A percentile compares a stretch with the other conserved stretches of the same genome.
phyloP scores from a whole-genome alignment of 1,140 invertebrate genomes.

The Tetramorium alpestre region DNA sequence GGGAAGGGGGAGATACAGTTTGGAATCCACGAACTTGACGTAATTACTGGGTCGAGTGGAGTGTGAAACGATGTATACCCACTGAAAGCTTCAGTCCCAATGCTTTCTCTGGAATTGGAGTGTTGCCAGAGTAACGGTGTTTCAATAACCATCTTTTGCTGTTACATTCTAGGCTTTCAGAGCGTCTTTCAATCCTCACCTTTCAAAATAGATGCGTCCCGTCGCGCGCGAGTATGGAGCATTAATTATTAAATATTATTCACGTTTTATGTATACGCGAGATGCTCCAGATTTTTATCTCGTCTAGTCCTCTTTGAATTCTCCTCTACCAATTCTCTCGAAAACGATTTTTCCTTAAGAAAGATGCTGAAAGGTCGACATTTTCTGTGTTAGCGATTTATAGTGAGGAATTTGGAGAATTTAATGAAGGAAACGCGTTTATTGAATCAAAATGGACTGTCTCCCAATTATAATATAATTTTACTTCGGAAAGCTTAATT shows the following conservation, averaged over 20 bases:
- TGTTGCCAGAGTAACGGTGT: slow-evolving; percentile 45
- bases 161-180: slow-evolving; percentile 25
- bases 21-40: slow-evolving; percentile 38
- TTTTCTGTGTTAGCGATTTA: neutral
- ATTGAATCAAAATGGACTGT: neutral
- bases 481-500: neutral
- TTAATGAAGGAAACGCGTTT: neutral
- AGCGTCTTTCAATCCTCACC: slow-evolving; percentile 6
- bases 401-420: neutral
- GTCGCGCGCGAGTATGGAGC: neutral
- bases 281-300: neutral
- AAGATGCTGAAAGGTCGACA: neutral
- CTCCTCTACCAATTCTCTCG: neutral
- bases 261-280: neutral
- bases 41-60: slow-evolving; percentile 59
- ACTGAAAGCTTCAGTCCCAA: slow-evolving; percentile 47
- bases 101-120: slow-evolving; percentile 57
- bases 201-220: slow-evolving; percentile 16
- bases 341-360: neutral
- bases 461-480: neutral
- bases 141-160: slow-evolving; percentile 58
- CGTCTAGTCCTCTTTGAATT: neutral
- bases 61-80: slow-evolving; percentile 53
- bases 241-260: slow-evolving; percentile 48
- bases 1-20: neutral